A percentile compares a stretch with the other conserved stretches of the same genome.
These are phyloP conservation scores for Miniopterus natalensis DNA, from an alignment of 2,113 vertebrate genomes.

Conservation along the genomic window DNA sequence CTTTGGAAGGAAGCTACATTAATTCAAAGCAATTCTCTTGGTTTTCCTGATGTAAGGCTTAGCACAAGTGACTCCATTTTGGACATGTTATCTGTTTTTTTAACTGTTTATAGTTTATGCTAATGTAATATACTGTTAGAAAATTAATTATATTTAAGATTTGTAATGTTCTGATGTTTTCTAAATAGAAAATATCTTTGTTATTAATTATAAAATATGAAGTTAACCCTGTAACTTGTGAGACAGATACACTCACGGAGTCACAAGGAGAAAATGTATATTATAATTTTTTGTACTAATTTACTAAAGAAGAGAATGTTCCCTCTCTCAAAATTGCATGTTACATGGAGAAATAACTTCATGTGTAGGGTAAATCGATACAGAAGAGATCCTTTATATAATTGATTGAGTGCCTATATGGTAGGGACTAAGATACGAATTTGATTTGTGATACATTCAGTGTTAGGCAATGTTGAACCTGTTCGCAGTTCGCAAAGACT, in stretches of 20 bases:
- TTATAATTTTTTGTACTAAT: background rate
- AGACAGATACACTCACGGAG: background rate
- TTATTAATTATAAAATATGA: background rate
- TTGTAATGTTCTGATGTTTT: background rate
- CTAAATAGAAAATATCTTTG: background rate
- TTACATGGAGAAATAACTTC: background rate
- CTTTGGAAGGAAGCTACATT: too few relatives aligned
- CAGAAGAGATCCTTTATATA: background rate
- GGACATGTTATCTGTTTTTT: background rate
- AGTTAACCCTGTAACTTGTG: background rate
- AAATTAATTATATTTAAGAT: constrained; percentile 38
- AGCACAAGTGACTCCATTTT: background rate
- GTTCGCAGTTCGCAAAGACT: background rate
- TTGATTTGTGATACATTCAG: background rate
- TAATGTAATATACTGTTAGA: background rate
- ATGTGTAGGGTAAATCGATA: background rate
- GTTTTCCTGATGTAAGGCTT: background rate
- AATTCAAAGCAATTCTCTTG: too few relatives aligned
- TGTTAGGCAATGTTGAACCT: background rate
- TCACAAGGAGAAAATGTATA: background rate
- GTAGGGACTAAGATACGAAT: background rate
- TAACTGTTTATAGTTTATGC: background rate
- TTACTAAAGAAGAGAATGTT: background rate
- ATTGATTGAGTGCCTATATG: background rate
- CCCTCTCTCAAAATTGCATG: background rate